A percentile compares a stretch with the other conserved stretches of the same genome.
phyloP scores from a whole-genome alignment of 2,113 vertebrate genomes.

The Spermophilus dauricus region DNA sequence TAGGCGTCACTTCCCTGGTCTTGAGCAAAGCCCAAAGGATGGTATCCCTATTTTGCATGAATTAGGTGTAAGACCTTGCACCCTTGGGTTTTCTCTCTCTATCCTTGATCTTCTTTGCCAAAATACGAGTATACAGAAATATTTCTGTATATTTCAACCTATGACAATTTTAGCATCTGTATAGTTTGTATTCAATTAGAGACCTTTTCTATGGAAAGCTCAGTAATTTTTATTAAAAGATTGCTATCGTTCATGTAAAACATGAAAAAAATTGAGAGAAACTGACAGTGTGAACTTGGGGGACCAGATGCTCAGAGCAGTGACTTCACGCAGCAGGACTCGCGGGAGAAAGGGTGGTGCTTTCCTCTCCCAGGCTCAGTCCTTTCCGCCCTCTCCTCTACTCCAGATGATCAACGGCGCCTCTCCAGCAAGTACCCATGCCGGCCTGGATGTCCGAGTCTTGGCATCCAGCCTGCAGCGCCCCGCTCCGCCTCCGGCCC shows the following conservation, averaged over 20 bases:
- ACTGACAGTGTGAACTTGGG: conserved; percentile 62
- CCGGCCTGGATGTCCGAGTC: no score
- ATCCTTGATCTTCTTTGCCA: conserved; percentile 86
- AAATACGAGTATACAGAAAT: conserved; percentile 89
- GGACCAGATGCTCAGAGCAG: conserved; percentile 65
- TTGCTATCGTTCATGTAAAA: conserved; percentile 91
- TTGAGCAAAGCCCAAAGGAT: conserved; percentile 70
- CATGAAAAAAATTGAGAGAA: conserved; percentile 87
- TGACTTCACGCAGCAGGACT: conserved; percentile 79
- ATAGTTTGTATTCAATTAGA: conserved; percentile 89
- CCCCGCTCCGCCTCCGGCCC: conserved; percentile 45
- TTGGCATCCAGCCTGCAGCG: no score
- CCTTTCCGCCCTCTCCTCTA: conserved; percentile 71
- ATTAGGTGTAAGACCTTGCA: conserved; percentile 59
- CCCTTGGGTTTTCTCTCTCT: conserved; percentile 78
- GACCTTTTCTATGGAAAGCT: conserved; percentile 92
- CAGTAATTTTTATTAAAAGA: conserved; percentile 92
- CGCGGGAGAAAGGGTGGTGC: conserved; percentile 58
- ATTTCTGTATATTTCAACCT: conserved; percentile 87
- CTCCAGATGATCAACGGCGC: conserved; percentile 75
- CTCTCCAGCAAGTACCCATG: conserved; percentile 87
- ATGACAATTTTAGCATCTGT: conserved; percentile 87
- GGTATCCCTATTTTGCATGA: conserved; percentile 59
- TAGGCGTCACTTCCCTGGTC: conserved; percentile 56
- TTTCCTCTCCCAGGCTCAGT: conserved; percentile 73